A percentile compares a stretch with the other conserved stretches of the same genome.
Evolutionary conservation across 2,113 vertebrate species (phyloP).

Genomic region (Ciconia stormi): DNA sequence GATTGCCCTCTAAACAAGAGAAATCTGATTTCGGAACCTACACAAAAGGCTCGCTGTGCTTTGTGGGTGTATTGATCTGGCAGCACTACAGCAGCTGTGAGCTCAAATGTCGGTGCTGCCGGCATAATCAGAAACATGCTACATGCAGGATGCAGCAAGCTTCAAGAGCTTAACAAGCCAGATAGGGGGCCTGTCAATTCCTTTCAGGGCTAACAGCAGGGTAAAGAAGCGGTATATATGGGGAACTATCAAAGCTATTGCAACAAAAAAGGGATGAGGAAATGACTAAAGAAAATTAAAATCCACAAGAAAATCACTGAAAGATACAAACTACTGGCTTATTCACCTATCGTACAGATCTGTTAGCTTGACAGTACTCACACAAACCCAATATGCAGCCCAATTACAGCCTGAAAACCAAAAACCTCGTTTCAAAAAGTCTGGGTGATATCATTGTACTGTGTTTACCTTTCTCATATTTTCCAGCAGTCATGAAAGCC

Average conservation of each 20-base stretch:
- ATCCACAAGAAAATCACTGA: not conserved
- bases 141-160: slow-evolving; percentile 30
- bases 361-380: not conserved
- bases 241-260: not conserved
- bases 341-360: not conserved
- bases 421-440: slow-evolving; percentile 11
- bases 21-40: slow-evolving; percentile 37
- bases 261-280: not conserved
- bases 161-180: slow-evolving; percentile 34
- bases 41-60: slow-evolving; percentile 4
- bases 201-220: slow-evolving; percentile 35
- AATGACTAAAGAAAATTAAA: slow-evolving; percentile 4
- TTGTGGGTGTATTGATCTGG: slow-evolving; percentile 40
- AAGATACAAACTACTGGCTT: not conserved
- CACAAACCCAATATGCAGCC: not conserved
- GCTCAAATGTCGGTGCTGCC: not conserved
- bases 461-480: slow-evolving; percentile 49
- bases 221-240: not conserved
- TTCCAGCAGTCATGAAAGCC: slow-evolving; percentile 22
- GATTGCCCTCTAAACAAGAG: slow-evolving; percentile 1
- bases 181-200: slow-evolving; percentile 16
- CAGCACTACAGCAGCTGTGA: slow-evolving; percentile 36
- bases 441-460: not conserved
- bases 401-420: not conserved
- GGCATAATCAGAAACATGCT: slow-evolving; percentile 30